Conservation (phyloP, 2,888 invertebrate genomes). For the Parnassius glacialis region DNA sequence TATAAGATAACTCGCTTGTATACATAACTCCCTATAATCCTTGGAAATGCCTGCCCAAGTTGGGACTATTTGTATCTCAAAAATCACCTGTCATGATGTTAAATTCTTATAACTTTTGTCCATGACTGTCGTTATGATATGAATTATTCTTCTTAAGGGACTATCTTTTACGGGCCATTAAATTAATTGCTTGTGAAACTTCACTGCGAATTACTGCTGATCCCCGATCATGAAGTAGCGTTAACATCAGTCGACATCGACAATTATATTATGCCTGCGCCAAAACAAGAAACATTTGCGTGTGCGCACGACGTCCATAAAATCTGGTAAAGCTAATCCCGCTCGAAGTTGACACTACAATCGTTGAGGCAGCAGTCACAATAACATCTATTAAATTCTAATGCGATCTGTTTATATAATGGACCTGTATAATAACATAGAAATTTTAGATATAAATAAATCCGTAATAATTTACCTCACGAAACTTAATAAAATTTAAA, state of each 20-base stretch:
- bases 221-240: constrained; percentile 8
- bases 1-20: too few species aligned
- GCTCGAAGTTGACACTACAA: constrained; percentile 52
- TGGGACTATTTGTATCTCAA: too few species aligned
- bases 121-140: too few species aligned
- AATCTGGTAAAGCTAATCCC: constrained; percentile 43
- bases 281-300: constrained; percentile 39
- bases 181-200: constrained; percentile 11
- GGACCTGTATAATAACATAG: neutral
- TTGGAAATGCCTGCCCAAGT: too few species aligned
- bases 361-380: constrained; percentile 40
- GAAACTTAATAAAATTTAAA: too few species aligned
- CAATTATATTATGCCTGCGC: constrained; percentile 48
- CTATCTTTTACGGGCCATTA: constrained; percentile 1
- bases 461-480: too few species aligned
- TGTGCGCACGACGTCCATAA: constrained; percentile 57
- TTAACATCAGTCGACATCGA: constrained; percentile 41
- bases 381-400: constrained; percentile 41
- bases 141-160: neutral
- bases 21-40: too few species aligned
- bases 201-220: constrained; percentile 1
- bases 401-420: neutral
- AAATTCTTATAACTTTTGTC: too few species aligned
- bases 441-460: too few species aligned
- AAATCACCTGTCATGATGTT: too few species aligned